phyloP scores from a whole-genome alignment of 2,888 invertebrate genomes.

The Drosophila mimetica region DNA sequence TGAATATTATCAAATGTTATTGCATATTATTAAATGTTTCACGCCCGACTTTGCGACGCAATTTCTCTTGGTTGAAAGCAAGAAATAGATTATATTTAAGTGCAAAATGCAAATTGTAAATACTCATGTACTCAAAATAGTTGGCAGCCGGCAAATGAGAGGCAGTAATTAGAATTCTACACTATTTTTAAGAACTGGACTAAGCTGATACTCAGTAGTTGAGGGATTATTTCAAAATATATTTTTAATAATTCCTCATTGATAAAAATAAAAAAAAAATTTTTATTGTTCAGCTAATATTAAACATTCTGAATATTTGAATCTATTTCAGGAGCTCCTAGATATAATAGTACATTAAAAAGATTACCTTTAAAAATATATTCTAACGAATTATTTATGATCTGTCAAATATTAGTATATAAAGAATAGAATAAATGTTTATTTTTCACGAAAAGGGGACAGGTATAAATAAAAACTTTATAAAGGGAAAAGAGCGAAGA shows the following conservation, averaged over 20 bases:
- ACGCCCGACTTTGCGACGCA: constrained; percentile 27
- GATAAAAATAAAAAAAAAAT: too few species aligned
- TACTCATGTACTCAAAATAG: constrained; percentile 49
- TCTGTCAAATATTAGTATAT: too few species aligned
- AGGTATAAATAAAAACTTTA: background rate
- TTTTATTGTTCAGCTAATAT: too few species aligned
- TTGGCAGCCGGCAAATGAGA: constrained; percentile 30
- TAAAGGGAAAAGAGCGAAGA: background rate
- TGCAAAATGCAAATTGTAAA: constrained; percentile 29
- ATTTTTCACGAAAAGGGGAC: background rate
- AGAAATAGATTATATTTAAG: constrained; percentile 48
- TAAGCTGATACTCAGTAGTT: background rate
- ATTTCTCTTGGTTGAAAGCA: constrained; percentile 22
- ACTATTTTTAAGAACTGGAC: constrained; percentile 26
- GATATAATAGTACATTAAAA: background rate
- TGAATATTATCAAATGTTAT: constrained; percentile 32
- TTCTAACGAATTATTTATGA: background rate
- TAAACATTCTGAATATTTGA: too few species aligned
- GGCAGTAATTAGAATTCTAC: constrained; percentile 24
- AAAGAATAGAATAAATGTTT: too few species aligned
- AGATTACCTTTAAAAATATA: background rate
- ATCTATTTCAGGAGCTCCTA: background rate
- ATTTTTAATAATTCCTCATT: too few species aligned
- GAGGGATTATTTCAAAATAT: too few species aligned
- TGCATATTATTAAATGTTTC: constrained; percentile 35